phyloP scores from a whole-genome alignment of 2,113 vertebrate species.

The Fregetta grallaria region DNA sequence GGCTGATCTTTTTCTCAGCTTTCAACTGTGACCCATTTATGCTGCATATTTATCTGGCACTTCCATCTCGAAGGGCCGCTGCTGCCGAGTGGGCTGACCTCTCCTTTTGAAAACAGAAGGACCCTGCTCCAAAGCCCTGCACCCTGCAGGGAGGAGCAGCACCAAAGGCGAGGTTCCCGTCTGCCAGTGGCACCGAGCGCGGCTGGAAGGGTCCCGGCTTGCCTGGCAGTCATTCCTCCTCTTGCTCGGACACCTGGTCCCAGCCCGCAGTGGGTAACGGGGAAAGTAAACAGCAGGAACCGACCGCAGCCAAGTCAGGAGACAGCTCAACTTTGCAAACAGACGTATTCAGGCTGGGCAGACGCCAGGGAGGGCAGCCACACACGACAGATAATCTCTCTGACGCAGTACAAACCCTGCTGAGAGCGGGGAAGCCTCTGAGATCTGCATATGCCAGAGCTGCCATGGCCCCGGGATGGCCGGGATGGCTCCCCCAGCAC shows the following conservation, averaged over 20 bases:
- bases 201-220: neutral
- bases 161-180: neutral
- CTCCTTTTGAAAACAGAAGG: neutral
- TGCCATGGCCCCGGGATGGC: rapidly evolving
- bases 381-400: neutral
- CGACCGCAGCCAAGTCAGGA: neutral
- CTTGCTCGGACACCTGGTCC: rapidly evolving
- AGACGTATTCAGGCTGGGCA: neutral
- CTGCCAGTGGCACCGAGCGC: neutral
- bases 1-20: neutral
- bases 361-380: neutral
- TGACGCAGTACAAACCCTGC: neutral
- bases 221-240: neutral
- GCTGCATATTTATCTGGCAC: neutral
- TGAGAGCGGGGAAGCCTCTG: neutral
- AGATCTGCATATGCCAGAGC: neutral
- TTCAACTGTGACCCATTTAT: neutral
- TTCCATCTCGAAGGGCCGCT: neutral
- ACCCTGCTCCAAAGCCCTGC: neutral
- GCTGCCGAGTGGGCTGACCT: neutral
- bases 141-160: neutral
- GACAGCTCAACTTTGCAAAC: neutral
- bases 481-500: rapidly evolving
- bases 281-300: neutral
- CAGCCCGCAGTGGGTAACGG: neutral